These are phyloP conservation scores for Distichodus sexfasciatus DNA, from an alignment of 2,797 vertebrate species.

Conservation along the genomic window DNA sequence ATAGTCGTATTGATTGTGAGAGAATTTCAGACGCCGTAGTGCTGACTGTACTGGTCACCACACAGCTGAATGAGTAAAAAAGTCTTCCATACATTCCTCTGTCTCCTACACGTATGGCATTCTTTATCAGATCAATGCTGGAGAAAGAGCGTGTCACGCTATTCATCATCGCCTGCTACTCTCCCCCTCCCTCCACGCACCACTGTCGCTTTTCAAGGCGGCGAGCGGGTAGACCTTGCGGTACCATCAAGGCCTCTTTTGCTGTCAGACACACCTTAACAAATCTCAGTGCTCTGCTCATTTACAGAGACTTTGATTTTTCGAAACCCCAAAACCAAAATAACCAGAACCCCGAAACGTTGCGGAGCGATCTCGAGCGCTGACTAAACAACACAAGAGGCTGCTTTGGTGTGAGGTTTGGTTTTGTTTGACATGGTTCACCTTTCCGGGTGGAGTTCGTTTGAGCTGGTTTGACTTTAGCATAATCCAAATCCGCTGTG, in stretches of 20 bases:
- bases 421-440: slow-evolving; percentile 10
- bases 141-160: neutral
- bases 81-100: neutral
- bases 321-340: neutral
- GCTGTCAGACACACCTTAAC: neutral
- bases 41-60: too few species aligned
- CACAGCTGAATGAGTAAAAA: neutral
- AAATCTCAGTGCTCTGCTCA: neutral
- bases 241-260: neutral
- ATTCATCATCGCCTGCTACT: neutral
- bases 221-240: neutral
- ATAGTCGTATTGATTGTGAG: neutral
- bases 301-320: neutral
- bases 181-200: neutral
- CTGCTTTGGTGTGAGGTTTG: slow-evolving; percentile 21
- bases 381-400: slow-evolving; percentile 8
- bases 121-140: neutral
- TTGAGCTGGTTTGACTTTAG: slow-evolving; percentile 61
- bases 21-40: slow-evolving; percentile 9
- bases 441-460: slow-evolving; percentile 53
- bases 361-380: neutral
- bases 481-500: slow-evolving; percentile 72
- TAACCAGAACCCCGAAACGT: neutral
- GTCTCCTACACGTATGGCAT: neutral
- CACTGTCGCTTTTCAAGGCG: neutral